Conservation (phyloP, 2,888 invertebrate genomes). For the Ernsta delagoae region DNA sequence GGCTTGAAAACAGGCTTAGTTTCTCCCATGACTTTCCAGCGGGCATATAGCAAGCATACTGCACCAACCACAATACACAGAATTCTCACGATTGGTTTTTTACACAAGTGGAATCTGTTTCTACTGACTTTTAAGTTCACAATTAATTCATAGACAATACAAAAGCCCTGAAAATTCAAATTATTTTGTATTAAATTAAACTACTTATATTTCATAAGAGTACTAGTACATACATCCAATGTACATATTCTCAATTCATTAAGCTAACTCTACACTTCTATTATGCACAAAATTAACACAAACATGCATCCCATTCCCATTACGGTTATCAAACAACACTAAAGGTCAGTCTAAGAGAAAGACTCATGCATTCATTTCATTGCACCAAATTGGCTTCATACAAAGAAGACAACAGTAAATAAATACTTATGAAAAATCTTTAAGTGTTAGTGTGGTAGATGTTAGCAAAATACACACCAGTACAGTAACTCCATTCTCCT, state of each 20-base stretch:
- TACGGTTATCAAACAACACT: not conserved
- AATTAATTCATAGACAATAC: conserved; percentile 88
- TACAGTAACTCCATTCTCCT: conserved; percentile 96
- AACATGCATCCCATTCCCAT: not conserved
- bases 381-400: not conserved
- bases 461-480: conserved; percentile 86
- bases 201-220: too few species aligned
- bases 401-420: not conserved
- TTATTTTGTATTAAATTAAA: not conserved
- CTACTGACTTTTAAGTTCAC: conserved; percentile 43
- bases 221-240: too few species aligned
- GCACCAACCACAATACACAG: conserved; percentile 76
- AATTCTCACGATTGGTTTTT: conserved; percentile 73
- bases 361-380: not conserved
- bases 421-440: not conserved
- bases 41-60: conserved; percentile 83
- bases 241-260: too few species aligned
- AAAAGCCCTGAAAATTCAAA: conserved; percentile 82
- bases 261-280: too few species aligned
- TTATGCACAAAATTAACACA: too few species aligned
- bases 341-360: not conserved
- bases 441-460: not conserved
- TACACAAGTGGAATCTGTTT: conserved; percentile 33
- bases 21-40: conserved; percentile 93
- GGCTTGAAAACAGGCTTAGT: conserved; percentile 91